These are phyloP conservation scores for Azemiops feae DNA, from an alignment of 2,113 vertebrate genomes.

Conservation along the genomic window DNA sequence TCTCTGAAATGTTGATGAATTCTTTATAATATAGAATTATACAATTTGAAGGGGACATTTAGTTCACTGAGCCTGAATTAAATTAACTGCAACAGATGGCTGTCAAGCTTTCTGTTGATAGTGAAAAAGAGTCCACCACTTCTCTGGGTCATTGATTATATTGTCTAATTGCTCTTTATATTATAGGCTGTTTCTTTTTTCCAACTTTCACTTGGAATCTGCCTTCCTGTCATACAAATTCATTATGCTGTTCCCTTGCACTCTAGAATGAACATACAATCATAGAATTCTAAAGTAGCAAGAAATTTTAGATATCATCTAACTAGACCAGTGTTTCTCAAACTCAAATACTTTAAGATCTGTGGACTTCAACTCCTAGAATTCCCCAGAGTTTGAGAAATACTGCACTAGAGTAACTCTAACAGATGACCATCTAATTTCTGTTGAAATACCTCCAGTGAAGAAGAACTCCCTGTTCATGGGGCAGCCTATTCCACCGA, in stretches of 20 bases:
- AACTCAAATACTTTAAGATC: neutral
- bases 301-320: neutral
- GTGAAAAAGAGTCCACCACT: neutral
- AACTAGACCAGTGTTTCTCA: neutral
- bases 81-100: neutral
- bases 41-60: neutral
- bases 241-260: neutral
- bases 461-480: neutral
- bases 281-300: neutral
- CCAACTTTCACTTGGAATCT: neutral
- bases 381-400: neutral
- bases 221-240: neutral
- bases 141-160: neutral
- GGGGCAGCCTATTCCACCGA: neutral
- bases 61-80: neutral
- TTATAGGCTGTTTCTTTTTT: neutral
- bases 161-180: neutral
- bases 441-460: neutral
- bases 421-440: neutral
- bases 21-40: neutral
- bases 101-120: neutral
- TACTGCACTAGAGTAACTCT: neutral
- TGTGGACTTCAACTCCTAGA: neutral
- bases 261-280: neutral
- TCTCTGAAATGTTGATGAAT: neutral